phyloP scores from a whole-genome alignment of 2,113 vertebrate species.

The Upupa epops region DNA sequence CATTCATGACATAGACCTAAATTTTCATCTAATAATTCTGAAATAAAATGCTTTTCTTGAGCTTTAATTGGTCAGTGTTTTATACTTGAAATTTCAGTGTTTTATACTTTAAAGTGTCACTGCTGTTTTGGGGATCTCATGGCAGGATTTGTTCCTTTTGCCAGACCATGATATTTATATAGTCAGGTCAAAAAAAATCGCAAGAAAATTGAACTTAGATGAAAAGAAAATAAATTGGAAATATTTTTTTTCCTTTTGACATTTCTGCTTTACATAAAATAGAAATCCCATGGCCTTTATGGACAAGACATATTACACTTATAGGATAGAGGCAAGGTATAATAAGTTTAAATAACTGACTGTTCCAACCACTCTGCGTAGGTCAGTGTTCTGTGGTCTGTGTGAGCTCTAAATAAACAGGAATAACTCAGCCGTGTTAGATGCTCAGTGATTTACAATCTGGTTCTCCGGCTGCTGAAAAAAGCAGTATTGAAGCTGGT shows the following conservation, averaged over 20 bases:
- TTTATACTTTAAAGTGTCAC: neutral
- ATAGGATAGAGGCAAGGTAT: neutral
- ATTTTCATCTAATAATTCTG: neutral
- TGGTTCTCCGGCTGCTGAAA: neutral
- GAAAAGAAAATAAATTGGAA: neutral
- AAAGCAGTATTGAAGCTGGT: neutral
- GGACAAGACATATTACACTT: neutral
- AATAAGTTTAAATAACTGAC: neutral
- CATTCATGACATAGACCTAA: neutral
- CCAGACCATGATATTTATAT: neutral
- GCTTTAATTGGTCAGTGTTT: neutral
- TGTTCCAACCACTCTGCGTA: rapidly evolving
- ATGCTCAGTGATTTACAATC: neutral
- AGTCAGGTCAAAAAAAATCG: neutral
- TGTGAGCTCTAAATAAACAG: neutral
- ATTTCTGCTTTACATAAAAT: neutral
- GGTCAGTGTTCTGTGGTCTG: neutral
- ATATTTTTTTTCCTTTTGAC: no score
- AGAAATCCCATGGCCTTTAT: neutral
- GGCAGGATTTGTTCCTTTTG: neutral
- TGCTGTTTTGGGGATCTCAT: neutral
- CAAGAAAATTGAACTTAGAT: neutral
- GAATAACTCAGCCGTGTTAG: neutral
- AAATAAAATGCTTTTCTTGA: neutral
- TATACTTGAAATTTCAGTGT: neutral